Percentiles rank a stretch among this genome's conserved stretches.
Conservation (phyloP, 2,888 invertebrate genomes). For the Kuschelorhynchus macadamiae region DNA sequence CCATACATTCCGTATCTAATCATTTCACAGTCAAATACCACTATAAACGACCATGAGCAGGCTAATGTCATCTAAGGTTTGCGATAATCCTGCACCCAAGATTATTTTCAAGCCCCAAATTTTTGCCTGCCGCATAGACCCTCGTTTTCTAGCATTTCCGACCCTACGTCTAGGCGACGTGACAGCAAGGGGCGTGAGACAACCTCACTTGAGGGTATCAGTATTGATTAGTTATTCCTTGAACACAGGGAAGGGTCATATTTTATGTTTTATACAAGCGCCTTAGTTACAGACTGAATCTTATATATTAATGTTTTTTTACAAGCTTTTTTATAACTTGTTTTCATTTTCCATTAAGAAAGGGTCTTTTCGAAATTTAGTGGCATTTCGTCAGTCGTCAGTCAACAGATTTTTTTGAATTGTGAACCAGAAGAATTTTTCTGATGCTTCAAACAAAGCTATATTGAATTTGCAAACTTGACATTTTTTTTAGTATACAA, state of each 20-base stretch:
- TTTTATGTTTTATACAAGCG: not conserved
- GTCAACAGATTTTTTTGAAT: too few relatives aligned
- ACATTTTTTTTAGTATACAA: too few relatives aligned
- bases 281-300: too few relatives aligned
- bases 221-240: conserved; percentile 29
- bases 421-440: too few relatives aligned
- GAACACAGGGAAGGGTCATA: not conserved
- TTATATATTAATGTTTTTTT: too few relatives aligned
- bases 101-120: conserved; percentile 7
- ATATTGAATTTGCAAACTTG: too few relatives aligned
- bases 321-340: too few relatives aligned
- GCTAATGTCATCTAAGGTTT: not conserved
- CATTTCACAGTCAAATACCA: conserved; percentile 6
- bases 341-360: too few relatives aligned
- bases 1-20: too few relatives aligned
- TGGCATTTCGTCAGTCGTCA: too few relatives aligned
- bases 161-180: conserved; percentile 16
- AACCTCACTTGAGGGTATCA: conserved; percentile 22
- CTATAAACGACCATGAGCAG: conserved; percentile 1
- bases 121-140: conserved; percentile 6
- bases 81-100: not conserved
- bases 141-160: conserved; percentile 9
- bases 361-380: too few relatives aligned
- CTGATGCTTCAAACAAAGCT: too few relatives aligned
- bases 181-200: conserved; percentile 10